Conservation (phyloP, 2,797 vertebrate genomes). For the Pempheris klunzingeri region DNA sequence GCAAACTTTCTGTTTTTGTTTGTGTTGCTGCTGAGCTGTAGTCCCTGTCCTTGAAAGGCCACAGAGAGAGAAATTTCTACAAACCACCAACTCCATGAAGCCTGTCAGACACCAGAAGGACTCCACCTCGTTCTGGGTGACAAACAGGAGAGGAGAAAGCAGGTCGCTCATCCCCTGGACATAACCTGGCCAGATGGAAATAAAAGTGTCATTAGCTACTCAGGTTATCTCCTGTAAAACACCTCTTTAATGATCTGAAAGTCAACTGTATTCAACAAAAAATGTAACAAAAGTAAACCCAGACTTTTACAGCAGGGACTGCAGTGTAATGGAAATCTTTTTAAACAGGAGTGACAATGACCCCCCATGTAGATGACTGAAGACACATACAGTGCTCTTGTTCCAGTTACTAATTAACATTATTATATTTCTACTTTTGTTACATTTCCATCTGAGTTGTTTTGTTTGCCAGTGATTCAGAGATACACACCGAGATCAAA, state of each 20-base stretch:
- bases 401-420: background rate
- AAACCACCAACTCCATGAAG: slow-evolving; percentile 94
- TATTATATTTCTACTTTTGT: rapidly evolving
- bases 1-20: slow-evolving; percentile 1
- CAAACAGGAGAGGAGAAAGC: slow-evolving; percentile 90
- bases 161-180: slow-evolving; percentile 97
- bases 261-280: background rate
- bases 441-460: background rate
- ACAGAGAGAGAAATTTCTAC: slow-evolving; percentile 26
- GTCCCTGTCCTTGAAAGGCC: background rate
- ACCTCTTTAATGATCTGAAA: too few species aligned
- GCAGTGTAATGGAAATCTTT: background rate
- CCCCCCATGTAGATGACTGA: background rate
- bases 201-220: background rate
- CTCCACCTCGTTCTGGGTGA: slow-evolving; percentile 94
- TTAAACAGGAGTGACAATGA: background rate
- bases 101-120: slow-evolving; percentile 95
- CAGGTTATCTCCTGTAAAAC: background rate
- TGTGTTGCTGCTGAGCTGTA: background rate
- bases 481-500: slow-evolving; percentile 89
- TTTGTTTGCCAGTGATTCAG: background rate
- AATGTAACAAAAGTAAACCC: background rate
- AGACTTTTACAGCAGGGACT: background rate
- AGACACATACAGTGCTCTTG: background rate
- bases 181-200: slow-evolving; percentile 83